Base-by-base conservation (phyloP, 1,140 invertebrate genomes). In the Trichoplusia ni region DNA sequence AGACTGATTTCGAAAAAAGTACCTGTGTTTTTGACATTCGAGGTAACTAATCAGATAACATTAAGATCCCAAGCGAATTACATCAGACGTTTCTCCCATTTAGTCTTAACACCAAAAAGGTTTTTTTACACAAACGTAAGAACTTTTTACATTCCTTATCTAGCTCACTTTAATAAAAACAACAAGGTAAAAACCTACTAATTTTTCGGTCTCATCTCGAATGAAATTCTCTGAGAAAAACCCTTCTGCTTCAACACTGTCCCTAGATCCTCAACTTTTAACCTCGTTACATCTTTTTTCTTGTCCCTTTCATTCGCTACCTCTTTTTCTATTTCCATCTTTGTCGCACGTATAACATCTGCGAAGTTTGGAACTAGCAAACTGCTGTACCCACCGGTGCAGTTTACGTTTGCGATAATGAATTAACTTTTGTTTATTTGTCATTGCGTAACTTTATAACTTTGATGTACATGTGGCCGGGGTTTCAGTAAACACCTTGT, bases 371-470 rank as follows among this genome's bases (percentile, higher is more conserved):
- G 44, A 49, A 49, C 29, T 40, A 60, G 16, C 21, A 60, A 60
- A 60, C 21, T 37, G 29, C 21, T 25, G 31, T 14, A 21, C 59
- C 59, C 59, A 37, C 44, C 33, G 44, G 59, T 61, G 59, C 59
- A 61, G 44, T 61, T 61, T 51, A 49, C 23, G 35, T 23, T 1
- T 9, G 44, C 13, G 33, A 40, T 61, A 49, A 61, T 61, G 59
- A 61, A 61, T 61, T 51, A 61, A 61, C 59, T 61, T 61, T 38
- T 61, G 59, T 61, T 61, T 61, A 61, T 61, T 49, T 47, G 58
- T 37, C 29, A 37, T 31, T 19, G 18, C 19, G 42, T 21, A 37
- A 47, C 58, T 49, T 49, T 14, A 27, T 29, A 33, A 47, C 31
- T 60, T 60, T 27, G 58, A 61, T 38, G 23, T 27, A 35, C 29